A percentile compares a stretch with the other conserved stretches of the same genome.
phyloP scores from a whole-genome alignment of 2,888 invertebrate genomes.

The Cheiracanthium punctorium region DNA sequence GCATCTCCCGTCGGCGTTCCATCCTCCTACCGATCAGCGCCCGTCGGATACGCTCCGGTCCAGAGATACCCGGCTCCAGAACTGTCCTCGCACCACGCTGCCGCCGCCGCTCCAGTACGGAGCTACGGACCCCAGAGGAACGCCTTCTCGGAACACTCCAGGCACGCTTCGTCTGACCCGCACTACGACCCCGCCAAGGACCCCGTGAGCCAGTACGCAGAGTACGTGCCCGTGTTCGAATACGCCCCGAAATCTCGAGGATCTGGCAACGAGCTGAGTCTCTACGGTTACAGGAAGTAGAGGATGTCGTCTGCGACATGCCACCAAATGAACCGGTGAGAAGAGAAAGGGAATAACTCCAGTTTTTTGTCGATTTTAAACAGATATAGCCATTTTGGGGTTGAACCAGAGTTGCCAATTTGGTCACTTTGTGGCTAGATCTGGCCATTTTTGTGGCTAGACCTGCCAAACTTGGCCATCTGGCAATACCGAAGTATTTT shows the following conservation, averaged over 20 bases:
- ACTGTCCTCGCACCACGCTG: slow-evolving; percentile 11
- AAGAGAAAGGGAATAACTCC: too few species aligned
- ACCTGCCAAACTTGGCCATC: too few species aligned
- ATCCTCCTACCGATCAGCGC: background rate
- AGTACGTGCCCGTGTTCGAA: slow-evolving; percentile 41
- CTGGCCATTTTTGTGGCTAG: too few species aligned
- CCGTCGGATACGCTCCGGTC: background rate
- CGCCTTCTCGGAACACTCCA: slow-evolving; percentile 40
- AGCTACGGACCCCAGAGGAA: slow-evolving; percentile 46
- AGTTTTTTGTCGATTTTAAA: too few species aligned
- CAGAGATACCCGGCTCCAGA: slow-evolving; percentile 31
- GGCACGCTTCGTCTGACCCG: slow-evolving; percentile 49
- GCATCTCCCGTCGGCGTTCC: background rate
- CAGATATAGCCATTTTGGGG: too few species aligned
- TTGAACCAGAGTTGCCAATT: too few species aligned
- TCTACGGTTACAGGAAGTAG: slow-evolving; percentile 60
- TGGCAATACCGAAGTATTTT: too few species aligned
- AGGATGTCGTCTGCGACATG: too few species aligned
- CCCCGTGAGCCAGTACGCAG: slow-evolving; percentile 64
- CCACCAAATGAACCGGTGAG: too few species aligned
- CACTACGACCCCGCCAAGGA: slow-evolving; percentile 56
- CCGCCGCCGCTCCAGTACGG: background rate
- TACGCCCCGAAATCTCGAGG: slow-evolving; percentile 36
- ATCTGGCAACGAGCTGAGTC: slow-evolving; percentile 43
- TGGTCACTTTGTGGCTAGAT: too few species aligned